Evolutionary conservation across 1,140 invertebrate genomes (phyloP), one percentile per base, ranked within the genome.

Genomic region (Manduca sexta): DNA sequence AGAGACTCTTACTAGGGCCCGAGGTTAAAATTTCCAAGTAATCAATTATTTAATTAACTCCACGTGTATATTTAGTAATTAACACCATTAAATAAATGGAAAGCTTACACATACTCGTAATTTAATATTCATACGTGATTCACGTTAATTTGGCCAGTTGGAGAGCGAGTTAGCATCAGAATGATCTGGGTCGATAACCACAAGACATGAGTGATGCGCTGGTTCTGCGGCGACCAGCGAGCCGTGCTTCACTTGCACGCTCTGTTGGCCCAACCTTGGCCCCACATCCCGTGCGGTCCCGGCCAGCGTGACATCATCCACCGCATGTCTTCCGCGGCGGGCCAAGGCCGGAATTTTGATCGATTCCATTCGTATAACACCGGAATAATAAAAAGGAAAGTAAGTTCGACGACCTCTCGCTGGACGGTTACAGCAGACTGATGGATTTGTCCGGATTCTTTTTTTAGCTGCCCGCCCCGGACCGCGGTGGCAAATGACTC

Each of bases 351-450:
- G 30, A 60, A 58, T 59, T 60, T 56, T 60, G 63, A 76, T 74
- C 68, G 59, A 77, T 76, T 56, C n/a, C n/a, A 44, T 63, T 26
- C 67, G 63, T 60, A 56, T 67, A 55, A 63, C 44, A 56, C 49
- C 59, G 50, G 58, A 66, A 76, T 71, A 74, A 64, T 74, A 76
- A 78, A 76, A 81, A 76, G 74, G 78, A 82, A 82, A 78, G 73
- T 71, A 51, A 54, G 76, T 73, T 78, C 60, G 64, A 67, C 56
- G 76, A 83, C 73, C 78, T 46, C 58, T 52, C 62, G 43, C 50
- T 63, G 56, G 64, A 62, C 73, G 66, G 58, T 53, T 60, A 61
- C 52, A 57, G 59, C 54, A 57, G 60, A 72, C 60, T 74, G 56
- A 74, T 77, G 66, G 60, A 57, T 60, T 64, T 64, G 63, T 74